A percentile compares a stretch with the other conserved stretches of the same genome.
Conservation (phyloP, 2,888 invertebrate species). For the Yponomeuta sedellus region DNA sequence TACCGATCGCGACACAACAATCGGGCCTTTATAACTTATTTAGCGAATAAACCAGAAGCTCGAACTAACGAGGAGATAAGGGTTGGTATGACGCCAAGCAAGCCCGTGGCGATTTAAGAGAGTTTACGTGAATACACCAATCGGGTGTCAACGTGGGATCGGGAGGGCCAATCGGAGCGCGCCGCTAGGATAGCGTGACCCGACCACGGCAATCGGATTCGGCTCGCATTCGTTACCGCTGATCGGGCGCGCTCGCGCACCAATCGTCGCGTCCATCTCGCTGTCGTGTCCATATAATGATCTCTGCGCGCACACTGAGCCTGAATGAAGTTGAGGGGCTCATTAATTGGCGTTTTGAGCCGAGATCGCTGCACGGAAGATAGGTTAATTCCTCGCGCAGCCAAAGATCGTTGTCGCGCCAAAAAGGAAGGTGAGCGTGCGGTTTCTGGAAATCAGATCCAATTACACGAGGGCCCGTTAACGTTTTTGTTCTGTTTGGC, state of each 20-base stretch:
- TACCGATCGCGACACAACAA: slow-evolving; percentile 43
- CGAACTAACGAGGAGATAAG: slow-evolving; percentile 67
- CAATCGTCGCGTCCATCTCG: slow-evolving; percentile 74
- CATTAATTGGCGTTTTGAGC: slow-evolving; percentile 77
- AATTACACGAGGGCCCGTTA: slow-evolving; percentile 73
- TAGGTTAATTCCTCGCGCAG: slow-evolving; percentile 75
- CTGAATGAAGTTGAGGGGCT: slow-evolving; percentile 77
- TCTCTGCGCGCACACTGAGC: slow-evolving; percentile 67
- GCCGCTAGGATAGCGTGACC: slow-evolving; percentile 73
- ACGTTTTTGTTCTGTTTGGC: slow-evolving; percentile 72
- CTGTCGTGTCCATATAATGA: slow-evolving; percentile 77
- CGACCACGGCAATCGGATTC: slow-evolving; percentile 65
- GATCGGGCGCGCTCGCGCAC: slow-evolving; percentile 62
- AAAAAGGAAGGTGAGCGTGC: slow-evolving; percentile 73
- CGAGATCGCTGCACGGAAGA: slow-evolving; percentile 74
- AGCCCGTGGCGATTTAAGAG: slow-evolving; percentile 52
- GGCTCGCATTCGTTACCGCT: slow-evolving; percentile 70
- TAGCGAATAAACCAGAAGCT: slow-evolving; percentile 64
- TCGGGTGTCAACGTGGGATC: slow-evolving; percentile 62
- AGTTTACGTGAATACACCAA: slow-evolving; percentile 53
- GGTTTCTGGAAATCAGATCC: slow-evolving; percentile 77
- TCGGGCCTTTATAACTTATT: slow-evolving; percentile 72
- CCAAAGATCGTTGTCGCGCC: slow-evolving; percentile 70
- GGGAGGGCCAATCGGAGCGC: slow-evolving; percentile 29
- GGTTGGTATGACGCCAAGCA: slow-evolving; percentile 64